phyloP scores from a whole-genome alignment of 2,888 invertebrate genomes.

The Melanotus villosus region DNA sequence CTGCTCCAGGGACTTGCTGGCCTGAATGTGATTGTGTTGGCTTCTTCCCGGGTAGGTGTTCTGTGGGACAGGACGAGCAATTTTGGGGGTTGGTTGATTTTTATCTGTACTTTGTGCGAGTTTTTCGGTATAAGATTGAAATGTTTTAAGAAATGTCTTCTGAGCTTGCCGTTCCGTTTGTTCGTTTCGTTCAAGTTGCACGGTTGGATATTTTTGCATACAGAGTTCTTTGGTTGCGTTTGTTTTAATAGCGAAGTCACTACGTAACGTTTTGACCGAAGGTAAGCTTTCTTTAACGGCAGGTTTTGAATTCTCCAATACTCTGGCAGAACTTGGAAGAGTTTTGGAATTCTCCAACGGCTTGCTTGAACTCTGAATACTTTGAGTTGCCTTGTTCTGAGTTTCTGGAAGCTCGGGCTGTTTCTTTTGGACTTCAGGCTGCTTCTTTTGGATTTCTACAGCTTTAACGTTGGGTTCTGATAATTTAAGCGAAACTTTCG shows the following conservation, averaged over 20 bases:
- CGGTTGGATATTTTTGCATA: constrained; percentile 53
- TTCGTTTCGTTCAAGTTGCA: constrained; percentile 57
- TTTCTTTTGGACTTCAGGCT: constrained; percentile 13
- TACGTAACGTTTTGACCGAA: constrained; percentile 50
- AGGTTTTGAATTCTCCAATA: neutral
- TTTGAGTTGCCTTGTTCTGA: constrained; percentile 1
- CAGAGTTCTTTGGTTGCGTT: constrained; percentile 44
- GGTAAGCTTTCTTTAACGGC: constrained; percentile 15
- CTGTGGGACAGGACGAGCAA: constrained; percentile 27
- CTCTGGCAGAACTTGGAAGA: neutral
- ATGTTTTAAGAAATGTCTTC: constrained; percentile 63
- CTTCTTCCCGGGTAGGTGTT: constrained; percentile 38
- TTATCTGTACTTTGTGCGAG: constrained; percentile 42
- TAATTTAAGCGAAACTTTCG: neutral
- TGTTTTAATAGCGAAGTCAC: constrained; percentile 52
- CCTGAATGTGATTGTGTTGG: constrained; percentile 25
- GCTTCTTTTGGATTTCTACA: neutral
- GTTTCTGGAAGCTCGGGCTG: neutral
- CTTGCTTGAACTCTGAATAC: neutral
- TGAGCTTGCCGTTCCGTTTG: constrained; percentile 59
- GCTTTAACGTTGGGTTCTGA: neutral
- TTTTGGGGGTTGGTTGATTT: constrained; percentile 22
- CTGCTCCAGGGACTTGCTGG: constrained; percentile 48
- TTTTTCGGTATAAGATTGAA: constrained; percentile 60
- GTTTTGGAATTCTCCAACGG: neutral